Conservation (phyloP, 64 coral and sea anemone genomes). For the Montipora sp. region DNA sequence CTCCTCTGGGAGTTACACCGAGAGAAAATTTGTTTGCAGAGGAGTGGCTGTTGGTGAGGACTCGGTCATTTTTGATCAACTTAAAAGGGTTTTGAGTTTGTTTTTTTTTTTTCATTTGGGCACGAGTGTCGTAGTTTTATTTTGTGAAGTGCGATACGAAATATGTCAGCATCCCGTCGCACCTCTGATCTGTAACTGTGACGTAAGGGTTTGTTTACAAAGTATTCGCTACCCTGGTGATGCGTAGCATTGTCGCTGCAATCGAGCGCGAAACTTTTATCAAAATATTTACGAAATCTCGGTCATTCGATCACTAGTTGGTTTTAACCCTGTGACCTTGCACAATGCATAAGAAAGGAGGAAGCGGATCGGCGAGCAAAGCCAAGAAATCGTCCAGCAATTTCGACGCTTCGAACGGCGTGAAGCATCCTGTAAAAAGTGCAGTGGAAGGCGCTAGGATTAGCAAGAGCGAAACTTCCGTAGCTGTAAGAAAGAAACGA, state of each 20-base stretch:
- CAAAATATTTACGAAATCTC: not conserved
- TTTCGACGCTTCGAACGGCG: conserved; percentile 25
- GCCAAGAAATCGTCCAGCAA: conserved; percentile 58
- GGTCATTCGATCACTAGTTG: not conserved
- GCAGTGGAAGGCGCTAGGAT: not conserved
- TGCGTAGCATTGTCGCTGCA: not conserved
- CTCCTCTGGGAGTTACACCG: no score
- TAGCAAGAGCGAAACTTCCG: conserved; percentile 71
- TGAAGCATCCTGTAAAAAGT: not conserved
- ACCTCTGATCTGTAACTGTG: not conserved
- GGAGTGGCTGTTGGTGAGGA: no score
- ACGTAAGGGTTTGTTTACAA: conserved; percentile 12
- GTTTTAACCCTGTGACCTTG: not conserved
- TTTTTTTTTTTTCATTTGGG: no score
- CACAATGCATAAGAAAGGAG: conserved; percentile 12
- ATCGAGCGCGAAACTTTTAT: not conserved
- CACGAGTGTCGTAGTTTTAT: no score
- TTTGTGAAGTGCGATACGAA: no score
- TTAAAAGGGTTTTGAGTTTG: no score
- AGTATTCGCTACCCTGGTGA: conserved; percentile 18
- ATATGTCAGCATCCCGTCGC: no score
- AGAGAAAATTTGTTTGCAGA: no score
- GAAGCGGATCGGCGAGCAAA: not conserved
- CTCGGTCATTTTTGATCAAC: no score
- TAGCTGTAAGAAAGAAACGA: conserved; percentile 65